Conservation (phyloP, 2,113 vertebrate species). For the Pachyramphus minor region DNA sequence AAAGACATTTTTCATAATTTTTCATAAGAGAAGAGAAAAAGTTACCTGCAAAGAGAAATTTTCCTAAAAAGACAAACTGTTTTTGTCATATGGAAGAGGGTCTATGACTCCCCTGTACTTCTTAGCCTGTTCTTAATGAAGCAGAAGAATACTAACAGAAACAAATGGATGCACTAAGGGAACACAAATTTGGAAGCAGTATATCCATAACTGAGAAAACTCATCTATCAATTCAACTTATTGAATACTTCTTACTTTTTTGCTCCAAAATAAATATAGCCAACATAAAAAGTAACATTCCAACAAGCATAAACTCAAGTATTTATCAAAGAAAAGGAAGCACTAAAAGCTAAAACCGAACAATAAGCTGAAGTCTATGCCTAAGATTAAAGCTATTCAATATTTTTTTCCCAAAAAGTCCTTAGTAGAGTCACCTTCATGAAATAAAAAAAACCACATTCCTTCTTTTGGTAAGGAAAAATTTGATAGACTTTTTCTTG, state of each 20-base stretch:
- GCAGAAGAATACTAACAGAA: background rate
- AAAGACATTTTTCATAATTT: background rate
- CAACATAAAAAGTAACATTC: background rate
- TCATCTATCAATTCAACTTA: background rate
- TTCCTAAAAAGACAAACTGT: background rate
- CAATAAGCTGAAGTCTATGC: background rate
- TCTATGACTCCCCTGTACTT: background rate
- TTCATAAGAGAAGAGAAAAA: accelerated
- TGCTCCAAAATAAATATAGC: background rate
- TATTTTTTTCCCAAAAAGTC: background rate
- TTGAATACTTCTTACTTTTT: background rate
- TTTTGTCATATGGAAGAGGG: background rate
- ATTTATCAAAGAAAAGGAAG: background rate
- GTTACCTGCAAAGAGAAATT: background rate
- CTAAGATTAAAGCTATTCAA: background rate
- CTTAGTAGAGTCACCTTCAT: background rate
- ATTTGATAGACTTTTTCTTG: background rate
- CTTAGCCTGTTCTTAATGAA: background rate
- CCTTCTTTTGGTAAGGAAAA: background rate
- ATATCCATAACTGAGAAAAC: background rate
- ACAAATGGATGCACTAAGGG: background rate
- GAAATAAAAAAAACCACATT: background rate
- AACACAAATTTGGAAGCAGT: background rate
- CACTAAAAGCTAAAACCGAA: background rate
- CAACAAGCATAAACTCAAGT: background rate